phyloP scores from a whole-genome alignment of 1,140 invertebrate species.

The Saxidomus purpurata region DNA sequence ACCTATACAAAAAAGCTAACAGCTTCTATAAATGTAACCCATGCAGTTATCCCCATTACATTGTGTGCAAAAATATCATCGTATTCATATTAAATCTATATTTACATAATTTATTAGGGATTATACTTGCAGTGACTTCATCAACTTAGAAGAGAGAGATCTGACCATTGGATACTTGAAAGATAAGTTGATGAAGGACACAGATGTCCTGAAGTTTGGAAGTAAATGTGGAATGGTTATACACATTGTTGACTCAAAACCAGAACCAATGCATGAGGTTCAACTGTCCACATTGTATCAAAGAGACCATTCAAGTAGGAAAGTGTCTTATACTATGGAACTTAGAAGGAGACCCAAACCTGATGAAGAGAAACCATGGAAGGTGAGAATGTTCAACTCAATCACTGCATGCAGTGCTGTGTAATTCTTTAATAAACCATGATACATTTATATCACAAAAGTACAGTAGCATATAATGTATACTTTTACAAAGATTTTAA shows the following conservation, averaged over 20 bases:
- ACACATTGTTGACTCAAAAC: neutral
- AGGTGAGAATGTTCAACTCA: slow-evolving; percentile 12
- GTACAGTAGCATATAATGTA: no score
- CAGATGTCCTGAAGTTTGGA: neutral
- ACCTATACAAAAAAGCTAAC: no score
- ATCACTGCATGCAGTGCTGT: no score
- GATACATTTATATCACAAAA: no score
- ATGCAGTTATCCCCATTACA: no score
- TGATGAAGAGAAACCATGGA: slow-evolving; percentile 32
- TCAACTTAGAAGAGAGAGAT: slow-evolving; percentile 44
- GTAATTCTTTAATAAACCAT: no score
- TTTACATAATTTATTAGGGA: slow-evolving; percentile 5
- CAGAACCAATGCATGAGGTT: slow-evolving; percentile 12
- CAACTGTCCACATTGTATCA: slow-evolving; percentile 49
- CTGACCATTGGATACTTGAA: slow-evolving; percentile 40
- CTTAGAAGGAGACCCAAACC: neutral
- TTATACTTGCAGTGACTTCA: neutral
- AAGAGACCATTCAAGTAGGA: neutral
- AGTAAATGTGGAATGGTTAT: slow-evolving; percentile 52
- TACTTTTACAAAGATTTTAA: no score
- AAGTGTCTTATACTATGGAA: slow-evolving; percentile 10
- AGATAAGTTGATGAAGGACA: slow-evolving; percentile 11
- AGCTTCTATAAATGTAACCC: no score
- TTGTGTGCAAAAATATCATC: no score
- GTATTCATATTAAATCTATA: no score